These are phyloP conservation scores for Lacerta viridis DNA, from an alignment of 2,797 vertebrate genomes.

Conservation along the genomic window DNA sequence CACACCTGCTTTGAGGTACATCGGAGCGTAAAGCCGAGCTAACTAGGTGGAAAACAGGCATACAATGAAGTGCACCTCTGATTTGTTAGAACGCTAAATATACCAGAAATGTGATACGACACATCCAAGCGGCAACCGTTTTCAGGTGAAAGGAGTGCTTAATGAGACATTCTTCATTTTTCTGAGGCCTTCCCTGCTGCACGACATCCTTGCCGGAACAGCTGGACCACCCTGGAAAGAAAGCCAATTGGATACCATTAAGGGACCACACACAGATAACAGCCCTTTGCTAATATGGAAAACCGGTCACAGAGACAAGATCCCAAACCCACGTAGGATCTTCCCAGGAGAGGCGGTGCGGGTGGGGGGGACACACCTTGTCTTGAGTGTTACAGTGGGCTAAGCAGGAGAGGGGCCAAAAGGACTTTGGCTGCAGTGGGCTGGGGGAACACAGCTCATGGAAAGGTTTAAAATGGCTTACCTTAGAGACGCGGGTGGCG, in stretches of 20 bases:
- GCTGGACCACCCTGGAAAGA: not conserved
- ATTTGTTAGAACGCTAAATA: not conserved
- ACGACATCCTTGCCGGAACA: conserved; percentile 58
- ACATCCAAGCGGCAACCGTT: conserved; percentile 14
- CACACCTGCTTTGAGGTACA: not conserved
- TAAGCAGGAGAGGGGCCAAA: not conserved
- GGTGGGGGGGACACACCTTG: not conserved
- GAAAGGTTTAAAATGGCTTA: not conserved
- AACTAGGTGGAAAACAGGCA: not conserved
- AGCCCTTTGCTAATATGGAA: conserved; percentile 31
- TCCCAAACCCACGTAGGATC: conserved; percentile 13
- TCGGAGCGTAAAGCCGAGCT: not conserved
- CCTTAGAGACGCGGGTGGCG: too few relatives aligned
- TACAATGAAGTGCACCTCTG: not conserved
- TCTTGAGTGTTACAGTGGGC: not conserved
- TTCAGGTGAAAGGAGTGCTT: not conserved
- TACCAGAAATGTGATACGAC: not conserved
- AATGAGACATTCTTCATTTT: conserved; percentile 18
- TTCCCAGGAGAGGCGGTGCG: not conserved
- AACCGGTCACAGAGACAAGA: conserved; percentile 17
- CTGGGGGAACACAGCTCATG: not conserved
- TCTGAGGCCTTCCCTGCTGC: conserved; percentile 37
- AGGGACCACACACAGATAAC: conserved; percentile 56
- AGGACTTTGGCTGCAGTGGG: not conserved
- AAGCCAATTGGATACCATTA: conserved; percentile 46